Conservation (phyloP, 2,113 vertebrate genomes). For the Proteles cristata region DNA sequence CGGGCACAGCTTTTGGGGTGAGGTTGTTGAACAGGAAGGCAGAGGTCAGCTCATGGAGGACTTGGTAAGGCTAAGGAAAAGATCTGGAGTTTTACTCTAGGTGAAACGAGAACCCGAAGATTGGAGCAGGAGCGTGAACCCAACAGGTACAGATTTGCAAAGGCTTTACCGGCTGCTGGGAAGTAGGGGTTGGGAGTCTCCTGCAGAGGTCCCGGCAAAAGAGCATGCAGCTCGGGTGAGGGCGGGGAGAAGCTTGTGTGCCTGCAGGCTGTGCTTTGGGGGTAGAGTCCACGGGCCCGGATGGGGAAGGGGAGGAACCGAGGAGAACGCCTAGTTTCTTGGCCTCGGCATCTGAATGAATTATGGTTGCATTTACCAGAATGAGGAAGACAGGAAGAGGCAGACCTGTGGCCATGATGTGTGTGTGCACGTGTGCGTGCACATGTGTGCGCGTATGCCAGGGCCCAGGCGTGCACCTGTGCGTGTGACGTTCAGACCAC, state of each 20-base stretch:
- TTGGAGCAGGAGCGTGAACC: neutral
- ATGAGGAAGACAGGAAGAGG: neutral
- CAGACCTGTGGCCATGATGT: neutral
- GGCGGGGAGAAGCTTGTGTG: neutral
- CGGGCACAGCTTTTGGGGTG: neutral
- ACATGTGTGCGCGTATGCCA: neutral
- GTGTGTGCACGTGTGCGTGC: neutral
- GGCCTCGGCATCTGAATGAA: neutral
- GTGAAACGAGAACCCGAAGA: neutral
- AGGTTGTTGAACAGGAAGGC: neutral
- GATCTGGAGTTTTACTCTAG: neutral
- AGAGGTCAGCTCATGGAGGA: neutral
- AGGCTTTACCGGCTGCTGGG: neutral
- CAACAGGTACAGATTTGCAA: neutral
- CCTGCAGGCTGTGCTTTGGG: neutral
- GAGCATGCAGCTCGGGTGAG: neutral
- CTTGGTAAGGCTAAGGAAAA: neutral
- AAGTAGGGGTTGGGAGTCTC: neutral
- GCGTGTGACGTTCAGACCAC: neutral
- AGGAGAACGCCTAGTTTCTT: neutral
- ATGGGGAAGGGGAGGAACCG: neutral
- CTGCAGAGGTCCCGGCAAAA: neutral
- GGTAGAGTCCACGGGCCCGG: neutral
- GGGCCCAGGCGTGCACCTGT: neutral
- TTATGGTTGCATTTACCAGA: slow-evolving; percentile 36